Base-by-base conservation (phyloP, 53 echinoderm and acorn worm genomes). In the Echinarachnius parma region DNA sequence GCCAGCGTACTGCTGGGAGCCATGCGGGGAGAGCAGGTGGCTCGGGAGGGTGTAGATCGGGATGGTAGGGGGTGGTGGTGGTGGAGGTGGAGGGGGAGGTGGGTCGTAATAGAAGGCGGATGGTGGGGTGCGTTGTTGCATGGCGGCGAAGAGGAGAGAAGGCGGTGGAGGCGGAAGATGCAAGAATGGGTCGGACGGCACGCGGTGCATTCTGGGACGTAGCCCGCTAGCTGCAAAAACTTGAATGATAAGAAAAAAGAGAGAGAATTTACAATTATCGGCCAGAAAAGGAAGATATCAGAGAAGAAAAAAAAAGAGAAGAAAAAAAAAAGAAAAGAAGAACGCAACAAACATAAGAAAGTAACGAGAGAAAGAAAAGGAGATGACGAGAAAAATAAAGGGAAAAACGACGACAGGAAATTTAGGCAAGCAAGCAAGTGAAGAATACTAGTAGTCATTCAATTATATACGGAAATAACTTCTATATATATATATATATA, bases 21-120 rank as follows among this genome's bases (percentile, higher is more conserved):
- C n/a, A n/a, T n/a, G n/a, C 29, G 69, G 69, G 69, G 69, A 69
- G 33, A 69, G 69, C 33, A 69, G 53, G 34, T 53, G 22, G 35
- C 26, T 45, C 3, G 53, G 69, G 35, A 69, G 34, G 34, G 69
- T 22, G 53, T 52, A 69, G 53, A 69, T 69, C 21, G 69, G 53
- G 50, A 69, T 50, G 25, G 34, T 45, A 10, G 69, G 69, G 33
- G 69, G 22, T 53, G 69, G 31, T 21, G 69, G 69, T 27, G 65
- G 69, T 33, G 53, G 69, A 15, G 69, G 69, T 21, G 69, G 69
- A 34, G 69, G 24, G 35, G 69, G 53, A 19, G 5, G 57, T 4
- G 57, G 57, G 26, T 57, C 26, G 57, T 5, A 28, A 28, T 69
- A 69, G 69, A 34, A 69, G 0, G 52, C 53, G 0, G 69, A 47